Evolutionary conservation across 2,888 invertebrate species (phyloP).

Genomic region (Luperina nickerlii): DNA sequence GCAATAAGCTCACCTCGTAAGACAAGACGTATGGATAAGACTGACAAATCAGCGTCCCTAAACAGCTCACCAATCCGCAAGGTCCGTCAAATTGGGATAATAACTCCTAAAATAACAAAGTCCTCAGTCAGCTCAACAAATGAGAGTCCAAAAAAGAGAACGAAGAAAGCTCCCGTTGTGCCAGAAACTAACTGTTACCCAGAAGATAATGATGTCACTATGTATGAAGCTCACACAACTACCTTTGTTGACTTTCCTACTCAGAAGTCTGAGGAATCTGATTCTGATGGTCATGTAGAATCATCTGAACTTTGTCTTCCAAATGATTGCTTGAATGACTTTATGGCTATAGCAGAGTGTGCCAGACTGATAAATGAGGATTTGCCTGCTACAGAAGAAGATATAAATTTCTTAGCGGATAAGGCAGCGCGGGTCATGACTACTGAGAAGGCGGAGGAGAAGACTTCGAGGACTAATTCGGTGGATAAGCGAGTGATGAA

Average conservation of each 20-base stretch:
- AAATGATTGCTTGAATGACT: conserved; percentile 86
- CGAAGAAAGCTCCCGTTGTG: conserved; percentile 79
- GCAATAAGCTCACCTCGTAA: conserved; percentile 86
- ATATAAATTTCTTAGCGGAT: conserved; percentile 84
- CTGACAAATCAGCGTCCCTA: conserved; percentile 85
- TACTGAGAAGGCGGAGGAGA: conserved; percentile 79
- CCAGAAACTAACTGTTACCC: conserved; percentile 75
- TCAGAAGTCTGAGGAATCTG: conserved; percentile 85
- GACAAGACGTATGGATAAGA: conserved; percentile 86
- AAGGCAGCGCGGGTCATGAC: conserved; percentile 87
- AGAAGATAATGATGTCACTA: conserved; percentile 86
- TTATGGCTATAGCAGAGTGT: conserved; percentile 85
- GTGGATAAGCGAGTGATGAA: conserved; percentile 80
- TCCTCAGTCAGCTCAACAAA: conserved; percentile 80
- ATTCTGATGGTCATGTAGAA: conserved; percentile 84
- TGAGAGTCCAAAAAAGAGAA: conserved; percentile 84
- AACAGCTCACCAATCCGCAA: conserved; percentile 88
- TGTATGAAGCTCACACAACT: conserved; percentile 88
- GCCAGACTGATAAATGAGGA: conserved; percentile 77
- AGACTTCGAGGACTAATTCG: conserved; percentile 73
- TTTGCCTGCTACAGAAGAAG: conserved; percentile 81
- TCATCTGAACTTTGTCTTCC: conserved; percentile 86
- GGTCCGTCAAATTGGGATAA: conserved; percentile 84
- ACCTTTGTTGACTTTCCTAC: conserved; percentile 82
- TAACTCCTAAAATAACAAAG: conserved; percentile 76